phyloP scores from a whole-genome alignment of 2,797 vertebrate species.

The Siniperca obscura region DNA sequence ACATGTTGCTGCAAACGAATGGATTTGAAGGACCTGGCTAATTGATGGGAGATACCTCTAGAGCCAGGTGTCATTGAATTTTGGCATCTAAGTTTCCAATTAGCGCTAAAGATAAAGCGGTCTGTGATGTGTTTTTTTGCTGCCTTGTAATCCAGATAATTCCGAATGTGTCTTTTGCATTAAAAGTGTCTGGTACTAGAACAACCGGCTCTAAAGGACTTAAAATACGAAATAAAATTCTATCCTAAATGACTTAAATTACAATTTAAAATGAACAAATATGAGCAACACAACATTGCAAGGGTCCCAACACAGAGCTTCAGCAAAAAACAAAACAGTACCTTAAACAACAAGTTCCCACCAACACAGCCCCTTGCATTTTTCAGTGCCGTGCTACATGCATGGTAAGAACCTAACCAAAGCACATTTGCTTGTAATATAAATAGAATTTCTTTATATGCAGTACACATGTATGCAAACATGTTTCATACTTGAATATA shows the following conservation, averaged over 20 bases:
- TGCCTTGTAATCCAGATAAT: not conserved
- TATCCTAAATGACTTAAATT: not conserved
- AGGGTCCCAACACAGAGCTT: not conserved
- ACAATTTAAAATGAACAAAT: not conserved
- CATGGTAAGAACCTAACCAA: not conserved
- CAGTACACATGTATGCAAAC: not conserved
- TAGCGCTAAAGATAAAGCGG: not conserved
- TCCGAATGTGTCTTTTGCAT: not conserved
- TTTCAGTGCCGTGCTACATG: not conserved
- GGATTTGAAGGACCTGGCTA: constrained; percentile 20
- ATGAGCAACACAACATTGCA: not conserved
- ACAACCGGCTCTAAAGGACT: not conserved
- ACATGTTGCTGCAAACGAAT: constrained; percentile 35
- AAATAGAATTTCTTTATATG: not conserved
- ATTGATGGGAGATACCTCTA: not conserved
- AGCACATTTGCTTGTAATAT: not conserved
- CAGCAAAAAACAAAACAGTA: too few relatives aligned
- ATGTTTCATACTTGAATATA: not conserved
- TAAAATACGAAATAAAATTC: not conserved
- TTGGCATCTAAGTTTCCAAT: not conserved
- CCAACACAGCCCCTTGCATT: not conserved
- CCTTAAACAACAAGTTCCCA: not conserved
- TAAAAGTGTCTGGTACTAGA: not conserved
- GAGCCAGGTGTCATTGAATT: not conserved
- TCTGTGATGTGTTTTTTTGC: not conserved